Evolutionary conservation across 2,888 invertebrate genomes (phyloP), one percentile per base, ranked within the genome.

Genomic region (Molanna angustata): DNA sequence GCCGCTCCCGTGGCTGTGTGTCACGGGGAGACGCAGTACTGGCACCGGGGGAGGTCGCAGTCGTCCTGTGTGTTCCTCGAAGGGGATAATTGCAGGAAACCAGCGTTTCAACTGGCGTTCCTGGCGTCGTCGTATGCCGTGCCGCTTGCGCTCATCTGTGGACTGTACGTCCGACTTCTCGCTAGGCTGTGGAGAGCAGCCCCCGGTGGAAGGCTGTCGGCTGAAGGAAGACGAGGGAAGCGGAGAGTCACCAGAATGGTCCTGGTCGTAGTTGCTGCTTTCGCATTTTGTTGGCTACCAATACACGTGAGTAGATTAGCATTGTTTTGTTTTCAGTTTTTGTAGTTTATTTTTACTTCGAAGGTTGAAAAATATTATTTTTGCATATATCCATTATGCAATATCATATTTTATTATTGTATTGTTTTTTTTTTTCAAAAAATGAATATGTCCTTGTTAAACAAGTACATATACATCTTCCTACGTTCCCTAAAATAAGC

Each of bases 271-370:
- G 92, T 94, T 1, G 85, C 91, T 46, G 92, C 92, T 42, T 96
- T 96, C 70, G 94, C 94, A 16, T 80, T 93, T 35, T 94, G 94
- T 73, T 95, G 95, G 95, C 84, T 90, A 64, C 96, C 96, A 19
- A 90, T 96, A 66, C 94, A 94, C 79, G 87, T 94, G 64, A 79
- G 70, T 67, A 49, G 3, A n/a, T 9, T n/a, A n/a, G n/a, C n/a
- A n/a, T n/a, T n/a, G n/a, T n/a, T n/a, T n/a, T n/a, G n/a, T n/a
- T n/a, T n/a, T n/a, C n/a, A n/a, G n/a, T n/a, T n/a, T n/a, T n/a
- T n/a, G n/a, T n/a, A n/a, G n/a, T n/a, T n/a, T n/a, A n/a, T n/a
- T n/a, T n/a, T n/a, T n/a, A n/a, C n/a, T n/a, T n/a, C n/a, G n/a
- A n/a, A n/a, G n/a, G n/a, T n/a, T n/a, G n/a, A n/a, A n/a, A n/a